Conservation (phyloP, 2,797 vertebrate species). For the Epinephelus awoara region DNA sequence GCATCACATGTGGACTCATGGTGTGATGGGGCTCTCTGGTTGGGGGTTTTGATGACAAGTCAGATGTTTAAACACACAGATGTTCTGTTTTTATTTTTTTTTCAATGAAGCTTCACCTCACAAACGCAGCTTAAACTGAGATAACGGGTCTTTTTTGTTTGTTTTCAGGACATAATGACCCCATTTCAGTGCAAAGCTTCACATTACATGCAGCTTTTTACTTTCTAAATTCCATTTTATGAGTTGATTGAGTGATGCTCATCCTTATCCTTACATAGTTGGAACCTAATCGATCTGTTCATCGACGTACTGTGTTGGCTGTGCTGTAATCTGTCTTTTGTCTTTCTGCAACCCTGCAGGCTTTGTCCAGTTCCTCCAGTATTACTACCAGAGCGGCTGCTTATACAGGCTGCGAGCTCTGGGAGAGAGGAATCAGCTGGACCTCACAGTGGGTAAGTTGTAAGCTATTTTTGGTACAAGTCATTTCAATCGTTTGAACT, state of each 20-base stretch:
- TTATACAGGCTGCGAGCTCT: constrained; percentile 95
- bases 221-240: background rate
- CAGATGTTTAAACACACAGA: constrained; percentile 10
- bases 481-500: constrained; percentile 64
- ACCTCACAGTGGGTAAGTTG: constrained; percentile 96
- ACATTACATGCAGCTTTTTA: background rate
- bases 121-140: background rate
- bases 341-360: constrained; percentile 80
- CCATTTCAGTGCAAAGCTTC: background rate
- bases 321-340: background rate
- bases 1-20: background rate
- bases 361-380: constrained; percentile 98
- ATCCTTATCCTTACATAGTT: background rate
- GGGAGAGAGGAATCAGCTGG: constrained; percentile 96
- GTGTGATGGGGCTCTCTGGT: background rate
- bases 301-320: background rate
- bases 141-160: background rate
- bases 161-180: constrained; percentile 5
- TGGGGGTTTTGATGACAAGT: background rate
- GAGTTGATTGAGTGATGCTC: background rate
- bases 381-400: constrained; percentile 99
- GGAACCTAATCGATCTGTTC: background rate
- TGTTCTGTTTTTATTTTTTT: background rate
- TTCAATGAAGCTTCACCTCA: background rate
- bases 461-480: constrained; percentile 65